Base-by-base conservation (phyloP, 2,113 vertebrate species). In the Mormoops blainvillei region DNA sequence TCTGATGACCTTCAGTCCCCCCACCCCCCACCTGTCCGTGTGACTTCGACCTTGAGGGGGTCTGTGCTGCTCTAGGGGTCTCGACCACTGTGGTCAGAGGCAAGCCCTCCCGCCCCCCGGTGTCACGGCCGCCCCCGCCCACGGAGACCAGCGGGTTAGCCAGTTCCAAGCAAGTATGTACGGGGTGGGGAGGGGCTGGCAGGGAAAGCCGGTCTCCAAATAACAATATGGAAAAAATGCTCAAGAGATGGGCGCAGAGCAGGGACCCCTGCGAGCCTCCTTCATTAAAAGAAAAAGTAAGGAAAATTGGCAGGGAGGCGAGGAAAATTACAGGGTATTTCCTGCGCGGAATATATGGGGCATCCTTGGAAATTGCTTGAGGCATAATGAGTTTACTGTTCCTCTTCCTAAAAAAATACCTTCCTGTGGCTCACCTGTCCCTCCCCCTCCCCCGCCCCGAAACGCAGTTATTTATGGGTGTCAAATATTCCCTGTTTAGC, bases 351-450 rank as follows among this genome's bases (percentile, higher is more conserved):
- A 95, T 26, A 93, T 97, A 97, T 87, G 95, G 97, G 97, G 93
- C 98, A 98, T 98, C 98, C 98, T 97, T 98, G 98, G 98, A 98
- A 98, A 98, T 94, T 96, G 89, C 96, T 93, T 41, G 82, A 94
- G 94, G 88, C 94, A 97, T 97, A 98, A 95, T 86, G 92, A 41
- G n/a, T 98, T 97, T 76, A 96, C 97, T 98, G 98, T 98, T 97
- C 96, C 88, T 96, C 80, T 95, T 92, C 78, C 90, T 22, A 52
- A 63, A 70, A 58, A 89, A 95, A 97, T 78, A 95, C 86, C 96
- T 96, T 91, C 56, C 97, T 87, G 56, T 95, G 96, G 97, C 93
- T 98, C 97, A 98, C 98, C 98, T 98, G 98, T 98, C 96, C 95
- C 58, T 67, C 82, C 73, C 24, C 33, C 2, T 7, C 2, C 10